Base-by-base conservation (phyloP, 2,113 vertebrate species). In the Astur gentilis region DNA sequence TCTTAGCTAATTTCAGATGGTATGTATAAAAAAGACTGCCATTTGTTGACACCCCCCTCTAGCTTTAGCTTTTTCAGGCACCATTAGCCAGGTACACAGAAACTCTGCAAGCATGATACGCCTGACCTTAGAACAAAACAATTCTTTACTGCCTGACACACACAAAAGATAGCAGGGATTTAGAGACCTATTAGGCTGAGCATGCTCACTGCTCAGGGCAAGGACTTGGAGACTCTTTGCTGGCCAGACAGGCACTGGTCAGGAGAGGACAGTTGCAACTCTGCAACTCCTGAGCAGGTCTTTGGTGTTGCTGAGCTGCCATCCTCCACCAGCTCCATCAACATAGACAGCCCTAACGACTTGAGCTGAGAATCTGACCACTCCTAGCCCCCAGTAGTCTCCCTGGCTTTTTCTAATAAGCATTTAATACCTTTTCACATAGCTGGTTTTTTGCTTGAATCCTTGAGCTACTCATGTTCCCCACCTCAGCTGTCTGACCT, bases 371-470 rank as follows among this genome's bases (percentile, higher is more conserved):
- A 77, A 36, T 31, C 67, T 8, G 1, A 6, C n/a, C 76, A n/a
- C 52, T 66, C 16, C 77, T 27, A 25, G 5, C 20, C 11, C 29
- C n/a, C 9, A 11, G 26, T 25, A 50, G 0, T 6, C 23, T 45
- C 32, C 44, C 40, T 42, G 4, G 0, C 42, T 93, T 80, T 32
- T 8, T 13, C n/a, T 12, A 7, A 2, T 11, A 26, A 70, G 1
- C 31, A 13, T 36, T 49, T 23, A 66, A 61, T 34, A 32, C 7
- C 21, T 87, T 79, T 49, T 20, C 42, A 11, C 2, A 0, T 6
- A 5, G n/a, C 6, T 2, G 3, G 7, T 75, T 84, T 89, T 66
- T 22, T 42, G 26, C 52, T n/a, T 52, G 67, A 89, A 52, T 84
- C 77, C 55, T 62, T 47, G 60, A 89, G 49, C 40, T 61, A 1